These are phyloP conservation scores for Caenorhabditis parvicauda DNA, from an alignment of 2,888 invertebrate genomes.

Conservation along the genomic window DNA sequence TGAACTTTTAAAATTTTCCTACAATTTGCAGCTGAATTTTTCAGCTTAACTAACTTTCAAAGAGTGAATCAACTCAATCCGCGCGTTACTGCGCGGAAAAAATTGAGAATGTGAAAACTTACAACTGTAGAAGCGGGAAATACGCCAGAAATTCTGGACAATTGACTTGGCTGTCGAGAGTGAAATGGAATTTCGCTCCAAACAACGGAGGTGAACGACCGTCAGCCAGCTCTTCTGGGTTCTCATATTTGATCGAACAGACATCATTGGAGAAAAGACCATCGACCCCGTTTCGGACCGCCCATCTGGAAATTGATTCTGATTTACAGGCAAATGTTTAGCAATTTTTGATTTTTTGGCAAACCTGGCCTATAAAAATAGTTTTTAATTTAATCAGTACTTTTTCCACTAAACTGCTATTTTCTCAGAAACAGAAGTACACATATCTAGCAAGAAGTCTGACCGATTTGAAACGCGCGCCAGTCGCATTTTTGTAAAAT, in stretches of 20 bases:
- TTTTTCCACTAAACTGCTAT: too few species aligned
- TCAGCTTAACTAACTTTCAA: too few species aligned
- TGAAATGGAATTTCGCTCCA: conserved; percentile 92
- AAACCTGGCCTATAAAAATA: too few species aligned
- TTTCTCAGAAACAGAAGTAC: too few species aligned
- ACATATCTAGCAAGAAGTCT: too few species aligned
- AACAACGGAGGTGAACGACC: conserved; percentile 73
- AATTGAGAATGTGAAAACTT: conserved; percentile 11
- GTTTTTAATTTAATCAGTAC: too few species aligned
- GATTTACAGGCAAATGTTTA: neutral
- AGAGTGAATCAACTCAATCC: too few species aligned
- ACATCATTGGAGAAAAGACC: conserved; percentile 65
- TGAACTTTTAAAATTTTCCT: too few species aligned
- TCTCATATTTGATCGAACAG: conserved; percentile 66
- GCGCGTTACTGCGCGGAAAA: neutral
- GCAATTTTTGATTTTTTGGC: too few species aligned
- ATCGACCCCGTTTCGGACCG: conserved; percentile 37
- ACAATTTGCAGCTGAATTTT: too few species aligned
- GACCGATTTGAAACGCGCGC: too few species aligned
- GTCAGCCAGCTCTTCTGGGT: conserved; percentile 42
- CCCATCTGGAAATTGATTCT: conserved; percentile 38
- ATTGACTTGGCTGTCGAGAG: conserved; percentile 87
- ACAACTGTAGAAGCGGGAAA: conserved; percentile 71
- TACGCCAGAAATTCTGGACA: conserved; percentile 97
- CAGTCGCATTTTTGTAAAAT: too few species aligned